Base-by-base conservation (phyloP, 92 coral and sea anemone genomes). In the Porites lobata region DNA sequence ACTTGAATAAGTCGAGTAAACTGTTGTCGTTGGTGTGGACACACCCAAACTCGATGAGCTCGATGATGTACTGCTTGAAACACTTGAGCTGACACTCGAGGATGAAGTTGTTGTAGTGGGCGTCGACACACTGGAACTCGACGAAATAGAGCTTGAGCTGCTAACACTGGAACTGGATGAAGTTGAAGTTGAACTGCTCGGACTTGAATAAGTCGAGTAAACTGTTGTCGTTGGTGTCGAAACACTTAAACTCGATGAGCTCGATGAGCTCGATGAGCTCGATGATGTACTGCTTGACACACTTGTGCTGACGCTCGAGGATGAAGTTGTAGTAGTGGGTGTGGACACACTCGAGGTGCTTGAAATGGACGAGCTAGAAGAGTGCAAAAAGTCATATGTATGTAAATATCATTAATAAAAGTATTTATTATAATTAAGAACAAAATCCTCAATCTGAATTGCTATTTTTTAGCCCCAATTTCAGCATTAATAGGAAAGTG, bases 291-390 rank as follows among this genome's bases (percentile, higher is more conserved):
- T 66, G 22, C 43, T 21, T 21, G 43, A 66, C 10, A 54, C 59
- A 21, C 71, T 66, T 8, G 71, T 10, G 22, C 11, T 66, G 2
- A 22, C 2, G 10, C 3, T 21, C 10, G 71, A 9, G 12, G 71
- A 66, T 1, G 11, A 66, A 66, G 14, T 22, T 66, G 71, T 66
- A 21, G 71, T 66, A 3, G 50, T 62, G 24, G 54, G 84, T 38
- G 54, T 80, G 77, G 72, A 67, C 72, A 67, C 72, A 67, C 66
- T 62, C n/a, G 93, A 58, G 47, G 47, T 56, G 12, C 61, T 56
- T 9, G 61, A 56, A 56, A 56, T 56, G 12, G 61, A 56, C 61
- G 61, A 56, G 15, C 61, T 56, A 8, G 61, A 8, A 56, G 15
- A 9, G 15, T 56, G 15, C 17, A 56, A 56, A 56, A 3, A 56